Evolutionary conservation across 2,888 invertebrate species (phyloP).

Genomic region (Ctenicera cuprea): DNA sequence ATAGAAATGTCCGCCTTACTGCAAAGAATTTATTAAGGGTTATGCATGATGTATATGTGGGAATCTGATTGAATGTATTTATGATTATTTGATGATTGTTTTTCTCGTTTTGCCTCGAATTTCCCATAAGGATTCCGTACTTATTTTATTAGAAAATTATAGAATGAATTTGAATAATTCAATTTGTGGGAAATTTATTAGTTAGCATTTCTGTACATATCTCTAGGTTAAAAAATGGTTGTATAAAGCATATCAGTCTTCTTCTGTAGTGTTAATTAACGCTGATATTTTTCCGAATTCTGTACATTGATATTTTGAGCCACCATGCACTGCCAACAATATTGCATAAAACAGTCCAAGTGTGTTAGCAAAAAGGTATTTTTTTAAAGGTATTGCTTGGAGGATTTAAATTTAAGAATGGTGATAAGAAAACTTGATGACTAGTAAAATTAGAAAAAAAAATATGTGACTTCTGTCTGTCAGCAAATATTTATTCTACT

Average conservation of each 20-base stretch:
- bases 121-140: slow-evolving; percentile 22
- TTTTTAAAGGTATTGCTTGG: not conserved
- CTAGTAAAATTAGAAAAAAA: too few species aligned
- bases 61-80: slow-evolving; percentile 30
- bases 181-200: slow-evolving; percentile 1
- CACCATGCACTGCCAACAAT: slow-evolving; percentile 69
- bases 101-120: not conserved
- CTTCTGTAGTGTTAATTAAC: slow-evolving; percentile 16
- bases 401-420: too few species aligned
- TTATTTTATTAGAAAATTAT: slow-evolving; percentile 24
- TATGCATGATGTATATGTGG: slow-evolving; percentile 16
- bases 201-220: slow-evolving; percentile 48
- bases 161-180: slow-evolving; percentile 25
- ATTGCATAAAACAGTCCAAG: slow-evolving; percentile 20
- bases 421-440: too few species aligned
- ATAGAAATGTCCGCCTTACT: slow-evolving; percentile 50
- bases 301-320: slow-evolving; percentile 69
- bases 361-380: not conserved
- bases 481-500: too few species aligned
- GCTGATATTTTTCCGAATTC: slow-evolving; percentile 30
- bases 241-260: slow-evolving; percentile 46
- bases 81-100: slow-evolving; percentile 6
- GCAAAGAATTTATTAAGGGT: slow-evolving; percentile 46
- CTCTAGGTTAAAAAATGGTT: slow-evolving; percentile 43
- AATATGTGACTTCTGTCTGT: too few species aligned